These are phyloP conservation scores for Lacanobia oleracea DNA, from an alignment of 2,888 invertebrate genomes.

Conservation along the genomic window DNA sequence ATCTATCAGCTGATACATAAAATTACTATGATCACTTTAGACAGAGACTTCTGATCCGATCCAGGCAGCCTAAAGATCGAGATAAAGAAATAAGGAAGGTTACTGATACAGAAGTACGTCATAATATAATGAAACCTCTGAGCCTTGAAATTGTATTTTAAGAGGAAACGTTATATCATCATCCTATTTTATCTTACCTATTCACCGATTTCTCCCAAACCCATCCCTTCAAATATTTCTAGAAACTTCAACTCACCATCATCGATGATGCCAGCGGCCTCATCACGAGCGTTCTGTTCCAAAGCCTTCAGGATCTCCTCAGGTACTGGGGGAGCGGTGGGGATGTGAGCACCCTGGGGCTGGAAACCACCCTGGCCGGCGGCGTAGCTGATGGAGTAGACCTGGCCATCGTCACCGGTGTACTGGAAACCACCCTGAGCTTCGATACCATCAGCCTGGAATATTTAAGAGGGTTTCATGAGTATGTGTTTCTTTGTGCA, in stretches of 20 bases:
- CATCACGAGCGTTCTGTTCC: constrained; percentile 89
- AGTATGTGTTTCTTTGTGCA: background rate
- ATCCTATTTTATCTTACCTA: background rate
- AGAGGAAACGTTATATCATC: too few species aligned
- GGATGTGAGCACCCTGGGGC: constrained; percentile 90
- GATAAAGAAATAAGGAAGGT: background rate
- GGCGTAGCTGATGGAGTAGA: constrained; percentile 89
- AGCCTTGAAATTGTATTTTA: background rate
- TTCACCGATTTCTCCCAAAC: background rate
- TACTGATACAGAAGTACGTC: background rate
- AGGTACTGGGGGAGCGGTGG: constrained; percentile 91
- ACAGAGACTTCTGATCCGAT: background rate
- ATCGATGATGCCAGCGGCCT: constrained; percentile 90
- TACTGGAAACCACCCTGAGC: constrained; percentile 91
- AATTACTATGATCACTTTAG: too few species aligned
- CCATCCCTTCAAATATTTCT: constrained; percentile 11
- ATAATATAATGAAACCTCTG: background rate
- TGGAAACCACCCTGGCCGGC: constrained; percentile 91
- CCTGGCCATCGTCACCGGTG: constrained; percentile 91
- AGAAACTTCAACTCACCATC: constrained; percentile 81
- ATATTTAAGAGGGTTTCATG: constrained; percentile 30
- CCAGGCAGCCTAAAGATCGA: background rate
- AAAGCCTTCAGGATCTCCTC: constrained; percentile 90
- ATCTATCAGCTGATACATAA: too few species aligned
- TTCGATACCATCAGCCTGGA: constrained; percentile 87